Evolutionary conservation across 2,888 invertebrate genomes (phyloP), one percentile per base, ranked within the genome.

Genomic region (Margaritifera margaritifera): DNA sequence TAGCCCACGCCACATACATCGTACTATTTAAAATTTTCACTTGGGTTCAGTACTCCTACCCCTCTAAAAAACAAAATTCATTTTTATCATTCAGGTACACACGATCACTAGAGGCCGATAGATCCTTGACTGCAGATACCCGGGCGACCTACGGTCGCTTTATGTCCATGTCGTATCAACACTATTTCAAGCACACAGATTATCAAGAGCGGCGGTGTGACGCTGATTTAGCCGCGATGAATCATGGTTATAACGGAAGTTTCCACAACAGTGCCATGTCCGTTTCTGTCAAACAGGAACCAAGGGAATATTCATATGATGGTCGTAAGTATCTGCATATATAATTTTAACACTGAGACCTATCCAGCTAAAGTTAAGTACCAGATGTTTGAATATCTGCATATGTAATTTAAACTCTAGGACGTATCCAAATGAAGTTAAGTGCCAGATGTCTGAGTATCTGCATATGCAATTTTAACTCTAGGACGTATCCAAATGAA

Each of bases 211-310:
- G 83, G 58, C 62, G 79, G 55, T 83, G 78, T 64, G 81, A 81
- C 52, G 31, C 66, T 25, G 77, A 77, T 53, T 71, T 77, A 64
- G 59, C 70, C 60, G 31, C 74, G 25, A 74, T 82, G 69, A 78
- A 78, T 69, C 76, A 78, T 71, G 80, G 82, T 61, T 82, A 80
- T 62, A 68, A 70, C 70, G 57, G 74, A 62, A 64, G 74, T 67
- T 66, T 71, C 53, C 78, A 77, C 71, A 24, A 74, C 66, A 72
- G 78, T 24, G 67, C 78, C 24, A 65, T 74, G 25, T 66, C 78
- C 24, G 69, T 83, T 42, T 71, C 78, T 25, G 81, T 84, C 24
- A 85, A 84, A 65, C 83, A 84, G 62, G 85, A 85, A 65, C 84
- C 85, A 52, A 73, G 83, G 52, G 85, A 85, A 52, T 73, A 74